phyloP scores from a whole-genome alignment of 2,113 vertebrate species.

The Brienomyrus brachyistius region DNA sequence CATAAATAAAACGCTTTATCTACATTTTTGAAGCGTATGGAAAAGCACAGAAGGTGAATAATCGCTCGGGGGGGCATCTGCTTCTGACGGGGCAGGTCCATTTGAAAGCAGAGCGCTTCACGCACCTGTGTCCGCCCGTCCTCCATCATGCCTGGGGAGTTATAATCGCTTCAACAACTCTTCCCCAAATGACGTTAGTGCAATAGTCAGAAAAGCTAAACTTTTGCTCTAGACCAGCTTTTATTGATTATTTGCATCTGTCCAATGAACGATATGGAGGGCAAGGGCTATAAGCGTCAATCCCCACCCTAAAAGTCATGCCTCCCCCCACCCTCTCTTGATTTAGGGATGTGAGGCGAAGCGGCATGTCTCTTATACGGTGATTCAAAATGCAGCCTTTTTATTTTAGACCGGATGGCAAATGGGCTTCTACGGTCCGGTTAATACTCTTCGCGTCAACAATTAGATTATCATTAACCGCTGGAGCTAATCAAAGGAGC shows the following conservation, averaged over 20 bases:
- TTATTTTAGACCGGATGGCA: not conserved
- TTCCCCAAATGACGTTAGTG: not conserved
- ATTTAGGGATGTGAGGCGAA: not conserved
- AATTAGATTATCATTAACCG: not conserved
- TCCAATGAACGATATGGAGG: not conserved
- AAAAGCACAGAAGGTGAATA: not conserved
- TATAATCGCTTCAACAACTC: not conserved
- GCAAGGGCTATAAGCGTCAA: not conserved
- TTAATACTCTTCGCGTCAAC: not conserved
- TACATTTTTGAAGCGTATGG: not conserved
- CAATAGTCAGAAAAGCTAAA: not conserved
- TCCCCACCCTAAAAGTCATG: not conserved
- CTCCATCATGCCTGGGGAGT: not conserved
- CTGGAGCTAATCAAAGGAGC: not conserved
- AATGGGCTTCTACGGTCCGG: not conserved
- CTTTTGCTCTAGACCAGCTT: not conserved
- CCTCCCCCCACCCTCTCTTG: not conserved
- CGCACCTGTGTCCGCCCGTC: conserved; percentile 7
- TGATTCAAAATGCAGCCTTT: not conserved
- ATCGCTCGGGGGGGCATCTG: not conserved
- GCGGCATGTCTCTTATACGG: not conserved
- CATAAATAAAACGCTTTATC: not conserved
- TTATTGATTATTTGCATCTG: not conserved
- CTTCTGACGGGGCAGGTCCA: not conserved
- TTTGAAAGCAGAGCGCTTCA: not conserved